Conservation (phyloP, 1,140 invertebrate species). For the Diorhabda sublineata region DNA sequence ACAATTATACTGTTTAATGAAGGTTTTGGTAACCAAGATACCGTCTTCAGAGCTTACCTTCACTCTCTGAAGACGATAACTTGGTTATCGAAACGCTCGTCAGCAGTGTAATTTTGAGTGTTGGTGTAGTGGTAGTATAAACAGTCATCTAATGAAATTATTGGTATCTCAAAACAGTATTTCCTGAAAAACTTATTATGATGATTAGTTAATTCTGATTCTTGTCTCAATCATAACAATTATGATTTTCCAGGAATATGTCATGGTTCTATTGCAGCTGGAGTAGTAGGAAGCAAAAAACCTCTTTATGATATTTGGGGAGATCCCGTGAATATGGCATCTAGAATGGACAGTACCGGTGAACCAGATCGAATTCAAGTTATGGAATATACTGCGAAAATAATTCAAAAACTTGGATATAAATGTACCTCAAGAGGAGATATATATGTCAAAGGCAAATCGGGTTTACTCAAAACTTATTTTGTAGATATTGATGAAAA, state of each 20-base stretch:
- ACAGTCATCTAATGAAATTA: no score
- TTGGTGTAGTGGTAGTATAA: no score
- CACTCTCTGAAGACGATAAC: no score
- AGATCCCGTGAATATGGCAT: conserved; percentile 91
- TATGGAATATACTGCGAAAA: conserved; percentile 66
- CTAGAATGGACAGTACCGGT: conserved; percentile 85
- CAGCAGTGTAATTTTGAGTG: no score
- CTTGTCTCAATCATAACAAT: background rate
- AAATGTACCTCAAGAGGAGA: conserved; percentile 65
- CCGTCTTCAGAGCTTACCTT: no score
- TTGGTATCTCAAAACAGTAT: no score
- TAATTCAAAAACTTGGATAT: conserved; percentile 64
- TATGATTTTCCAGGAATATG: conserved; percentile 59
- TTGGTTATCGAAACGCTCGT: no score
- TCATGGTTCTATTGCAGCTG: conserved; percentile 81
- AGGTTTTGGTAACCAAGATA: no score
- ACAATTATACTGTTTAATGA: no score
- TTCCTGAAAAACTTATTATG: no score
- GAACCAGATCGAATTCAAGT: conserved; percentile 72
- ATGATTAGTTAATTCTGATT: no score
- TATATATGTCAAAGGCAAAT: conserved; percentile 73
- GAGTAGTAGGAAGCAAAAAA: conserved; percentile 85
- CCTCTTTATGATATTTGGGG: conserved; percentile 93
- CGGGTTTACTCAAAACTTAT: conserved; percentile 64
- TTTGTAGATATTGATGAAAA: conserved; percentile 64